Evolutionary conservation across 2,888 invertebrate genomes (phyloP), one percentile per base, ranked within the genome.

Genomic region (Ichneumoninae sp.): DNA sequence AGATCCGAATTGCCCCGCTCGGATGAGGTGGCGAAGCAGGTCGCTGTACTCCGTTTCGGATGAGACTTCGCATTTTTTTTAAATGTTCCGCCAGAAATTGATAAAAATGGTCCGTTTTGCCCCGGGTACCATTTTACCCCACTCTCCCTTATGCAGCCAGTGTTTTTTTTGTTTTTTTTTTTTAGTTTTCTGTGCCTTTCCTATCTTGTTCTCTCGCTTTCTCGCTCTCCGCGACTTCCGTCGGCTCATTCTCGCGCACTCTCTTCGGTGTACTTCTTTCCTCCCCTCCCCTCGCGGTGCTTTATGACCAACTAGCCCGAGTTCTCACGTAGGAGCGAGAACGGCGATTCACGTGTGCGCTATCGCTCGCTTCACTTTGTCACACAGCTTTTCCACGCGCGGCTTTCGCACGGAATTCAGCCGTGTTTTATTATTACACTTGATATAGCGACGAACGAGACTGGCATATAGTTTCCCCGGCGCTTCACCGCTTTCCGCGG

Each of bases 361-460:
- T 65, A 75, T 75, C 75, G 63, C 65, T 75, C 75, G 50, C 73
- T 50, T 57, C 65, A 65, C 65, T 75, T 75, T 65, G 75, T 75
- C 75, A 73, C 44, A 44, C 44, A 26, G 36, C 75, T 75, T 75
- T 75, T 75, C 65, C 65, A 65, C 65, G 75, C 75, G 63, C 44
- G 57, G 57, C 57, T 22, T 75, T 75, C 75, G 50, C 75, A 63
- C 19, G 65, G 63, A 65, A 75, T 75, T 65, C 65, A 75, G 26
- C 26, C 50, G 75, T 75, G 65, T 75, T 75, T 75, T 75, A 75
- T 57, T 57, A 26, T 57, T 57, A 26, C 65, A 65, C 65, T 47
- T 65, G 75, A 75, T 75, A 52, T 65, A 75, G 75, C 75, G 65
- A 47, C 33, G 50, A 65, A 75, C 75, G 75, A 75, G 75, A 65